Evolutionary conservation across 1,140 invertebrate genomes (phyloP).

Genomic region (Drosophila yakuba): DNA sequence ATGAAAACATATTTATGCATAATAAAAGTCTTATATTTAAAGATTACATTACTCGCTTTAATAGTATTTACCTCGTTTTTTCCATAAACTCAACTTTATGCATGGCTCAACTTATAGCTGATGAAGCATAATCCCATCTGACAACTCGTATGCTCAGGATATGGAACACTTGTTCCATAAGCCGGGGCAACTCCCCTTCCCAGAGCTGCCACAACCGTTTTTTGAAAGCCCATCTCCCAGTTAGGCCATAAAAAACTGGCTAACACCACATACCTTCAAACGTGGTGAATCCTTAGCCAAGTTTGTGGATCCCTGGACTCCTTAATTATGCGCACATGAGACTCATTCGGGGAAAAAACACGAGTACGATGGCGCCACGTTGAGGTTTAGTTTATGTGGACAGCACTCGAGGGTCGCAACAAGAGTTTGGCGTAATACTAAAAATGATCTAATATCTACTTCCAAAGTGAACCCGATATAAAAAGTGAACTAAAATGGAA

Average conservation of each 20-base stretch:
- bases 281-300: slow-evolving; percentile 23
- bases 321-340: slow-evolving; percentile 60
- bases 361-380: slow-evolving; percentile 17
- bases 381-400: slow-evolving; percentile 17
- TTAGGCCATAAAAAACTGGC: slow-evolving; percentile 29
- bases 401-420: slow-evolving; percentile 8
- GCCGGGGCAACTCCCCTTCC: slow-evolving; percentile 5
- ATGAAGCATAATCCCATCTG: slow-evolving; percentile 13
- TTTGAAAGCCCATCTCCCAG: slow-evolving; percentile 15
- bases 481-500: too few relatives aligned
- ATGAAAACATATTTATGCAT: too few relatives aligned
- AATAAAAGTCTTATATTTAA: neutral
- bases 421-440: slow-evolving; percentile 19
- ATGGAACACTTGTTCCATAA: slow-evolving; percentile 7
- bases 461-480: too few relatives aligned
- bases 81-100: neutral
- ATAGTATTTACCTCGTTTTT: neutral
- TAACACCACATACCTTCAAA: neutral
- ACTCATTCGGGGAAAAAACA: slow-evolving; percentile 24
- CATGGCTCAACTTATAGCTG: slow-evolving; percentile 8
- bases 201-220: slow-evolving; percentile 17
- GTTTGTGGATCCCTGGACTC: slow-evolving; percentile 19
- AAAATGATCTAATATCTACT: too few relatives aligned
- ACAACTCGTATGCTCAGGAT: slow-evolving; percentile 6
- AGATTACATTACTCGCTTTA: neutral